Conservation (phyloP, 2,113 vertebrate species). For the Triplophysa dalaica region DNA sequence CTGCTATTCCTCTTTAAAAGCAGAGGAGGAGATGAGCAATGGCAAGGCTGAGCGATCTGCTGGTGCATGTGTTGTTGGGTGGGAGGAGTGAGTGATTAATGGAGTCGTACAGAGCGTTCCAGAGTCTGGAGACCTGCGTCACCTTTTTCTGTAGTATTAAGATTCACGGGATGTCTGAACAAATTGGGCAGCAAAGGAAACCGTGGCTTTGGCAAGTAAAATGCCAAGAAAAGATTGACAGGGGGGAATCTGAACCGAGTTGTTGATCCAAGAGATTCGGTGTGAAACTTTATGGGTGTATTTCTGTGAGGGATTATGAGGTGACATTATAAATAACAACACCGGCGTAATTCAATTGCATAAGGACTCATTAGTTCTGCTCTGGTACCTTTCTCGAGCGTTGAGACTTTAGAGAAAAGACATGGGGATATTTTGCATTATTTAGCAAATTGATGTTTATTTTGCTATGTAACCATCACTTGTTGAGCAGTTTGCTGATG, state of each 20-base stretch:
- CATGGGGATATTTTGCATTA: neutral
- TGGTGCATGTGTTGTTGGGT: constrained; percentile 8
- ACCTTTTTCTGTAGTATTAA: constrained; percentile 51
- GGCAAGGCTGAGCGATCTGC: constrained; percentile 23
- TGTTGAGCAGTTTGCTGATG: neutral
- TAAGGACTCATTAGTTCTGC: constrained; percentile 28
- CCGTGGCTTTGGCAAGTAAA: constrained; percentile 12
- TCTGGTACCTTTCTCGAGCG: neutral
- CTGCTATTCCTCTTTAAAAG: constrained; percentile 28
- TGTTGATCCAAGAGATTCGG: constrained; percentile 30
- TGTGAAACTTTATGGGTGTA: constrained; percentile 28
- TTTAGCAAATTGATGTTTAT: neutral
- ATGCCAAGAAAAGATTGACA: constrained; percentile 30
- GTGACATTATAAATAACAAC: neutral
- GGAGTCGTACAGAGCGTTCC: constrained; percentile 47
- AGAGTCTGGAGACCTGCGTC: constrained; percentile 46
- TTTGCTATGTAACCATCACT: neutral
- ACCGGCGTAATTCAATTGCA: constrained; percentile 28
- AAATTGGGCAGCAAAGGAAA: constrained; percentile 42
- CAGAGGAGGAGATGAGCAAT: constrained; percentile 9
- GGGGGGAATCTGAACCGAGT: constrained; percentile 31
- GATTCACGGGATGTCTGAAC: constrained; percentile 46
- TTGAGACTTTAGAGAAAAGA: constrained; percentile 17
- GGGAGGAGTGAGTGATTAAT: constrained; percentile 46
- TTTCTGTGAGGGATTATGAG: constrained; percentile 17